These are phyloP conservation scores for Protonemura montana DNA, from an alignment of 2,888 invertebrate genomes.

Conservation along the genomic window DNA sequence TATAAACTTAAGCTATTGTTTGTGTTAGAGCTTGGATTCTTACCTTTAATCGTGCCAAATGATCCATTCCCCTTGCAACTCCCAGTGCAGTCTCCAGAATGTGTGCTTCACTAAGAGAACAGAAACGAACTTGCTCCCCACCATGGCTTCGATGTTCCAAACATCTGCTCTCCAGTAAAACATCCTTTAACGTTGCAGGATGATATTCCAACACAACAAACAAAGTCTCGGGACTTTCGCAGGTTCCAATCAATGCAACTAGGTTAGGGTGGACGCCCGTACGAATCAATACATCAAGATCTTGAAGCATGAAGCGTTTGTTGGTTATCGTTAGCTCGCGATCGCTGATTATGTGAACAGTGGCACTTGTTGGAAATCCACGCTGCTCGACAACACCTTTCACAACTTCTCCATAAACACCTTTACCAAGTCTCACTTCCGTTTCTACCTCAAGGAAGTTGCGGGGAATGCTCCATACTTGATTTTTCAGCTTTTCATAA, in stretches of 20 bases:
- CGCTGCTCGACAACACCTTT: slow-evolving; percentile 73
- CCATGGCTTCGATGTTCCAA: slow-evolving; percentile 56
- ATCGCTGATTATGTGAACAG: slow-evolving; percentile 73
- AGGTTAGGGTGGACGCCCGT: slow-evolving; percentile 76
- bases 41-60: slow-evolving; percentile 71
- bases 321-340: slow-evolving; percentile 62
- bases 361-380: slow-evolving; percentile 63
- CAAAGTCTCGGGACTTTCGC: slow-evolving; percentile 77
- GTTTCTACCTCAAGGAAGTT: slow-evolving; percentile 76
- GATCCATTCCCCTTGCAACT: slow-evolving; percentile 76
- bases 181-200: slow-evolving; percentile 72
- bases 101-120: slow-evolving; percentile 68
- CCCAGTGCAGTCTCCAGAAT: slow-evolving; percentile 71
- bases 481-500: slow-evolving; percentile 77
- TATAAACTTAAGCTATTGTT: too few relatives aligned
- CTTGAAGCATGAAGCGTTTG: slow-evolving; percentile 67
- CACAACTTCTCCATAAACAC: slow-evolving; percentile 80
- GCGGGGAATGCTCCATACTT: slow-evolving; percentile 77
- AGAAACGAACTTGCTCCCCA: slow-evolving; percentile 53
- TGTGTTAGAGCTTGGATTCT: too few relatives aligned
- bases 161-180: slow-evolving; percentile 68
- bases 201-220: slow-evolving; percentile 78
- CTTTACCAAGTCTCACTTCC: slow-evolving; percentile 73
- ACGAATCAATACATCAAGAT: slow-evolving; percentile 75
- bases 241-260: slow-evolving; percentile 78